Evolutionary conservation across 2,113 vertebrate genomes (phyloP), one percentile per base, ranked within the genome.

Genomic region (Catagonus wagneri): DNA sequence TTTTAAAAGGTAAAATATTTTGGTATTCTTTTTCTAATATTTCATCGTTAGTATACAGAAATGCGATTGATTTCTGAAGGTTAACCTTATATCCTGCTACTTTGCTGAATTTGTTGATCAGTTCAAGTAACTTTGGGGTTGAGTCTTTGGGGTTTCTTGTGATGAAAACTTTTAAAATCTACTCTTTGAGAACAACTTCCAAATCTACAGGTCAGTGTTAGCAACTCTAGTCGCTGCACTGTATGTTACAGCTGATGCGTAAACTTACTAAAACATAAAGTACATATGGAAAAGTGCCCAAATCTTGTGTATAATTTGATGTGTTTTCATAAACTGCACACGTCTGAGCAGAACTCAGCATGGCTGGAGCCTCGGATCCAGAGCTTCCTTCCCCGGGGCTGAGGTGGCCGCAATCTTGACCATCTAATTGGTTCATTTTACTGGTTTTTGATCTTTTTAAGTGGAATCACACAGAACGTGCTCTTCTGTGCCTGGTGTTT

Each of bases 261-360:
- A 34, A 22, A 32, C 36, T 83, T 58, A 44, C 11, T 69, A 54
- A 61, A 56, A 14, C 2, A 20, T 13, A 65, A 25, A 27, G 54
- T 9, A n/a, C 10, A 22, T 16, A 29, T n/a, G 52, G 34, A 52
- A 72, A 39, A 56, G 14, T 17, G 13, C n/a, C 71, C 8, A 16
- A n/a, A n/a, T 3, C 27, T 8, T 61, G 74, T n/a, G 34, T 66
- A 25, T 76, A 19, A 66, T 25, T 39, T 32, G 71, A 63, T 69
- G 52, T 60, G 0, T 68, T 88, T 89, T 44, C n/a, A 34, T 44
- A 25, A 68, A 20, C 14, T 2, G 65, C 32, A 36, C 3, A 58
- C 10, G n/a, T 14, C 7, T 2, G 4, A 1, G 1, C 25, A 11
- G 44, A 83, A 23, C 22, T 39, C 1, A 4, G 56, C 6, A 0